phyloP scores from a whole-genome alignment of 2,797 vertebrate genomes.

The Anabas testudineus region DNA sequence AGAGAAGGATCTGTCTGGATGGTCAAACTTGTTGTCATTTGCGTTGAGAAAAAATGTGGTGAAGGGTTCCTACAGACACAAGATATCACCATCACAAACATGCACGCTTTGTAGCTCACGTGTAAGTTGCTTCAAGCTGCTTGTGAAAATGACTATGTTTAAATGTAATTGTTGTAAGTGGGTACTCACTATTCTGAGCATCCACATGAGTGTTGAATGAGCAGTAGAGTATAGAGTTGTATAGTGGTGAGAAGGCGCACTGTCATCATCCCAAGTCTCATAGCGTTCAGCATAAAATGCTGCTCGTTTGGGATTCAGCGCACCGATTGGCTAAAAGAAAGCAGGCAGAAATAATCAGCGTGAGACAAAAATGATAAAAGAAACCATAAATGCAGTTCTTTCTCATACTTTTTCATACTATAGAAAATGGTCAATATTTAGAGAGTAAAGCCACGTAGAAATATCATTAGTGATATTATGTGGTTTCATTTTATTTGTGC shows the following conservation, averaged over 20 bases:
- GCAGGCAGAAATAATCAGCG: background rate
- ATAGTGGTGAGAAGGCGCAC: slow-evolving; percentile 93
- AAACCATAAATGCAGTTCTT: background rate
- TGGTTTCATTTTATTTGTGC: background rate
- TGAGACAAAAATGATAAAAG: background rate
- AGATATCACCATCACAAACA: background rate
- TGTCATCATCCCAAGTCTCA: slow-evolving; percentile 97
- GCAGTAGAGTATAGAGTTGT: slow-evolving; percentile 95
- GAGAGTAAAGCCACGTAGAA: background rate
- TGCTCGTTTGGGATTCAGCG: slow-evolving; percentile 98
- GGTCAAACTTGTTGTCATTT: slow-evolving; percentile 95
- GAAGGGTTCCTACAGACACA: slow-evolving; percentile 91
- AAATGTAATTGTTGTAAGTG: background rate
- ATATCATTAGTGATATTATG: background rate
- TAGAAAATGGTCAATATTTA: background rate
- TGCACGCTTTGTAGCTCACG: background rate
- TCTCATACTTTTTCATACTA: background rate
- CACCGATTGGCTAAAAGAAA: slow-evolving; percentile 91
- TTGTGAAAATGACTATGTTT: no score
- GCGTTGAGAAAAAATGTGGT: slow-evolving; percentile 98
- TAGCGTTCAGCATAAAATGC: slow-evolving; percentile 97
- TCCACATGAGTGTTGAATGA: slow-evolving; percentile 92
- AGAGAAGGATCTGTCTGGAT: slow-evolving; percentile 95
- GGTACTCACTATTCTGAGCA: slow-evolving; percentile 95
- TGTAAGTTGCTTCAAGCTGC: background rate